Percentiles rank a stretch among this genome's conserved stretches.
These are phyloP conservation scores for Sebastes alutus DNA, from an alignment of 2,797 vertebrate genomes.

Conservation along the genomic window DNA sequence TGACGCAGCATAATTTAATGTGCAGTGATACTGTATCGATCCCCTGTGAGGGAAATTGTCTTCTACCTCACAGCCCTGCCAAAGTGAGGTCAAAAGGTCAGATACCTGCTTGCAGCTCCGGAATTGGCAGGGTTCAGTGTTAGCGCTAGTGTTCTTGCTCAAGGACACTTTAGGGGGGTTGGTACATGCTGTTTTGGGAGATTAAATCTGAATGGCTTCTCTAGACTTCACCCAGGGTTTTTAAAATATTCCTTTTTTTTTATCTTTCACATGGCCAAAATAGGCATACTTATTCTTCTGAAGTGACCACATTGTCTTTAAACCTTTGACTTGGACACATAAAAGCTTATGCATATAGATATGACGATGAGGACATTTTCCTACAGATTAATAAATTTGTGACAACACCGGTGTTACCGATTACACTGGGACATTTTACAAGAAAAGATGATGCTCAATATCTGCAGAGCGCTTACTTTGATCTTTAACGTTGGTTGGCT, in stretches of 20 bases:
- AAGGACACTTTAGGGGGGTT: conserved; percentile 5
- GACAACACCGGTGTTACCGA: too few species aligned
- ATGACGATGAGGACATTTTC: too few species aligned
- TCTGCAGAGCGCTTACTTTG: too few species aligned
- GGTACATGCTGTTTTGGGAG: not conserved
- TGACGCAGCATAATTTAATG: conserved; percentile 22
- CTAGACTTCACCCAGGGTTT: not conserved
- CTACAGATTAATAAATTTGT: too few species aligned
- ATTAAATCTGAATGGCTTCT: not conserved
- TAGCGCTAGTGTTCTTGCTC: not conserved
- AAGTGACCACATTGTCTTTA: not conserved
- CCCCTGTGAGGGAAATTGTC: not conserved
- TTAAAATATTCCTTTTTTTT: not conserved
- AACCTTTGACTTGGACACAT: not conserved
- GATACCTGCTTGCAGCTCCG: not conserved
- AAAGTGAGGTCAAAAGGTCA: conserved; percentile 28
- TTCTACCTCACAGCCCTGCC: not conserved
- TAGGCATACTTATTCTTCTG: not conserved
- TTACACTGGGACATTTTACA: too few species aligned
- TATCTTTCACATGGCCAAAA: not conserved
- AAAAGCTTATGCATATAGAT: not conserved
- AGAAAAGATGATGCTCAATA: too few species aligned
- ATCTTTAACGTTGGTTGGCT: too few species aligned
- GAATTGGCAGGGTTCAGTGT: not conserved
- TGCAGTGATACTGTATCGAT: conserved; percentile 8